These are phyloP conservation scores for Sigmodon hispidus DNA, from an alignment of 2,113 vertebrate genomes.

Conservation along the genomic window DNA sequence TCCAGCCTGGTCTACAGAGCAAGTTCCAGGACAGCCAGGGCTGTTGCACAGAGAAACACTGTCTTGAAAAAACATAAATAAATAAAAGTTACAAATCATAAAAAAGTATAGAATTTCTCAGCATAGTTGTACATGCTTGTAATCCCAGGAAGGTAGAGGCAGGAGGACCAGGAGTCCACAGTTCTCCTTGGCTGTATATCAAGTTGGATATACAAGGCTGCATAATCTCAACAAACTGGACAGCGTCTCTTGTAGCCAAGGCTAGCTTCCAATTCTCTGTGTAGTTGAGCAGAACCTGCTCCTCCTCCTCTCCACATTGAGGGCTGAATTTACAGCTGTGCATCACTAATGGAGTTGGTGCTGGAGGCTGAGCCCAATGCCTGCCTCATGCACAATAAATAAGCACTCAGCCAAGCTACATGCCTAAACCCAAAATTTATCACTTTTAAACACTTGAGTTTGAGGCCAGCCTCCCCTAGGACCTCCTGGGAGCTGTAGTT, in stretches of 20 bases:
- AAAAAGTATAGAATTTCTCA: not conserved
- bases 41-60: no score
- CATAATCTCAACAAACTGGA: not conserved
- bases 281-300: not conserved
- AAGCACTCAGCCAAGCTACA: not conserved
- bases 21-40: no score
- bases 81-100: not conserved
- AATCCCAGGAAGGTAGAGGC: not conserved
- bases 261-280: not conserved
- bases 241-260: not conserved
- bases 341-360: not conserved
- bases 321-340: not conserved
- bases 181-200: not conserved
- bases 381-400: no score
- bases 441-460: not conserved
- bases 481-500: not conserved
- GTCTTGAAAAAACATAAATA: not conserved
- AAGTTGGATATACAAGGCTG: not conserved
- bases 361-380: not conserved
- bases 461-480: not conserved
- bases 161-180: not conserved
- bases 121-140: not conserved
- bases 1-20: no score
- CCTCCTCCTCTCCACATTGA: not conserved
- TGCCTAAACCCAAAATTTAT: not conserved